These are phyloP conservation scores for Acanthis flammea DNA, from an alignment of 2,797 vertebrate species.

Conservation along the genomic window DNA sequence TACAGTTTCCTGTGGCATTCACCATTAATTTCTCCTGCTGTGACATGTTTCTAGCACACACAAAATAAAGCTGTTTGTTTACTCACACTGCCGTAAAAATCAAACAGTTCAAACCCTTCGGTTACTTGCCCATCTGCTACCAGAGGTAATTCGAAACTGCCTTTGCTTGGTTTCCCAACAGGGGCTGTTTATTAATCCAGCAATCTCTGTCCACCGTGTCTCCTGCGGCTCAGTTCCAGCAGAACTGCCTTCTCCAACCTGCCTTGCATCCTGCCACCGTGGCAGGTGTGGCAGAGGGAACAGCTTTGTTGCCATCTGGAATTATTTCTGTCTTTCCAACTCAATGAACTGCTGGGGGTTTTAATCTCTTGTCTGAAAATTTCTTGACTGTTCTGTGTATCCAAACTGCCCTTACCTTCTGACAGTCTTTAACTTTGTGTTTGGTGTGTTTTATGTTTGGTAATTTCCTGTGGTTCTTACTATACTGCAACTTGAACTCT, in stretches of 20 bases:
- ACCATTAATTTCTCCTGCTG: not conserved
- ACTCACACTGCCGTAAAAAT: not conserved
- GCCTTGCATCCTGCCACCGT: fast-evolving
- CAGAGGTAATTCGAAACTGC: not conserved
- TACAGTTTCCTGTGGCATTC: not conserved
- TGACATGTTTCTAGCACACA: not conserved
- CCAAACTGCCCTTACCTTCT: not conserved
- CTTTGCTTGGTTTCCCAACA: conserved; percentile 3
- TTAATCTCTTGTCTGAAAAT: not conserved
- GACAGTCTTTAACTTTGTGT: not conserved
- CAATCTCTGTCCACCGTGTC: not conserved
- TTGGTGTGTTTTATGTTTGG: not conserved
- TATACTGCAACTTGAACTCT: not conserved
- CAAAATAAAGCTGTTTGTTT: not conserved
- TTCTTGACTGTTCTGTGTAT: not conserved
- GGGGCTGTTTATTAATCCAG: not conserved
- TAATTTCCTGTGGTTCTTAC: not conserved
- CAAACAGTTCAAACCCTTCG: not conserved
- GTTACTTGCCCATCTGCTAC: not conserved
- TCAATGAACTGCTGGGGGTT: not conserved
- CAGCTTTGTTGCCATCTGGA: conserved; percentile 8
- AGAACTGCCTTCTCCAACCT: not conserved
- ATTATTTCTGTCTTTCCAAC: not conserved
- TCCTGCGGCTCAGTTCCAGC: not conserved
- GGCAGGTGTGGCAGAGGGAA: not conserved